Percentiles rank a stretch among this genome's conserved stretches.
Evolutionary conservation across 2,797 vertebrate genomes (phyloP).

Genomic region (Protosalanx chinensis): DNA sequence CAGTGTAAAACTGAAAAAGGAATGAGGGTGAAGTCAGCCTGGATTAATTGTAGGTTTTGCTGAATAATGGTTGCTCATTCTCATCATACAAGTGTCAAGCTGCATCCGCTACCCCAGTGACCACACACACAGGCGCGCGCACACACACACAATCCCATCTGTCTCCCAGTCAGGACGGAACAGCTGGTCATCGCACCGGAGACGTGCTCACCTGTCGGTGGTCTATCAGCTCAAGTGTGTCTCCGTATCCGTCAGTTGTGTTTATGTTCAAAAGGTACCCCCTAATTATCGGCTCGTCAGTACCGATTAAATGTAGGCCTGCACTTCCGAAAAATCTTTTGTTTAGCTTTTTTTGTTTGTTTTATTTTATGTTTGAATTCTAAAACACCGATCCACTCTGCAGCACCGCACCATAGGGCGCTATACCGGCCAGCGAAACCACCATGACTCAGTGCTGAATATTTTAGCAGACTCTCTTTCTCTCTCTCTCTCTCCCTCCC

Average conservation of each 20-base stretch:
- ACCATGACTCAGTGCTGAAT: constrained; percentile 24
- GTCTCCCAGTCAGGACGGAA: constrained; percentile 24
- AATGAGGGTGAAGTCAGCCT: too few species aligned
- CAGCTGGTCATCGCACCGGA: constrained; percentile 33
- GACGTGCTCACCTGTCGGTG: constrained; percentile 28
- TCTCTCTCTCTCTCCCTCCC: background rate
- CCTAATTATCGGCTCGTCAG: too few species aligned
- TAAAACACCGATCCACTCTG: constrained; percentile 9
- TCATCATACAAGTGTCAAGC: too few species aligned
- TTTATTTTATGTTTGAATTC: background rate
- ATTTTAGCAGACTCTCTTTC: constrained; percentile 31
- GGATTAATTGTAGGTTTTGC: too few species aligned
- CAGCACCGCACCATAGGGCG: constrained; percentile 42
- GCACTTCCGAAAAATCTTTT: background rate
- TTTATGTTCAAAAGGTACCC: too few species aligned
- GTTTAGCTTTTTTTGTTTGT: background rate
- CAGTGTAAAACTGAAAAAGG: too few species aligned
- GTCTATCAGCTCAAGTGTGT: background rate
- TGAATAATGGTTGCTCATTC: too few species aligned
- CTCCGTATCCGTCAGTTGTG: too few species aligned
- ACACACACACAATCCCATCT: constrained; percentile 5
- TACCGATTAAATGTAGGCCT: background rate
- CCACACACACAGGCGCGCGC: background rate
- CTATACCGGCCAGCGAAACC: constrained; percentile 42
- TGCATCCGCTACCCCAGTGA: background rate